Evolutionary conservation across 2,113 vertebrate genomes (phyloP).

Genomic region (Carassius gibelio): DNA sequence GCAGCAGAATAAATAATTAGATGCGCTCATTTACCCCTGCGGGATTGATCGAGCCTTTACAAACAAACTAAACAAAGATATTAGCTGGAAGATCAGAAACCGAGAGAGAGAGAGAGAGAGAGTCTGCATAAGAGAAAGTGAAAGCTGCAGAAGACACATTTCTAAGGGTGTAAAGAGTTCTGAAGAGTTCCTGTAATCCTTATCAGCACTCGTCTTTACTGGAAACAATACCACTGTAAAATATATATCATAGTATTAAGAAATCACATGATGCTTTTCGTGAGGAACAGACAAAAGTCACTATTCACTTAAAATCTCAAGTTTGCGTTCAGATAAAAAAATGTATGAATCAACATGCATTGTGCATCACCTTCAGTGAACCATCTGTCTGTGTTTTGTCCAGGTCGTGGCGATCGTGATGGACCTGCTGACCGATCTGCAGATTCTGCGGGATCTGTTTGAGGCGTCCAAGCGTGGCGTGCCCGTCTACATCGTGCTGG

Average conservation of each 20-base stretch:
- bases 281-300: background rate
- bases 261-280: background rate
- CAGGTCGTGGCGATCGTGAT: slow-evolving; percentile 94
- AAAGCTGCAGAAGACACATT: background rate
- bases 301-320: background rate
- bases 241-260: background rate
- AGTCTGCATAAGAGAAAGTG: background rate
- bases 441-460: slow-evolving; percentile 91
- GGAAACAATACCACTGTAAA: background rate
- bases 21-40: too few relatives aligned
- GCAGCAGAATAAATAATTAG: background rate
- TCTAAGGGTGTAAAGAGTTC: background rate
- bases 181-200: background rate
- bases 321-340: background rate
- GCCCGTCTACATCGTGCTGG: slow-evolving; percentile 88
- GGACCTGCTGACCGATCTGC: slow-evolving; percentile 90
- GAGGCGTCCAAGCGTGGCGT: slow-evolving; percentile 83
- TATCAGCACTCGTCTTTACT: background rate
- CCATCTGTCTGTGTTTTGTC: background rate
- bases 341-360: background rate
- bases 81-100: background rate
- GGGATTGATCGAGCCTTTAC: too few relatives aligned
- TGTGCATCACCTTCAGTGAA: too few relatives aligned
- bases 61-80: background rate
- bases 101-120: background rate